Evolutionary conservation across 35 echinoderm and acorn worm genomes (phyloP).

Genomic region (Heliocidaris erythrogramma): DNA sequence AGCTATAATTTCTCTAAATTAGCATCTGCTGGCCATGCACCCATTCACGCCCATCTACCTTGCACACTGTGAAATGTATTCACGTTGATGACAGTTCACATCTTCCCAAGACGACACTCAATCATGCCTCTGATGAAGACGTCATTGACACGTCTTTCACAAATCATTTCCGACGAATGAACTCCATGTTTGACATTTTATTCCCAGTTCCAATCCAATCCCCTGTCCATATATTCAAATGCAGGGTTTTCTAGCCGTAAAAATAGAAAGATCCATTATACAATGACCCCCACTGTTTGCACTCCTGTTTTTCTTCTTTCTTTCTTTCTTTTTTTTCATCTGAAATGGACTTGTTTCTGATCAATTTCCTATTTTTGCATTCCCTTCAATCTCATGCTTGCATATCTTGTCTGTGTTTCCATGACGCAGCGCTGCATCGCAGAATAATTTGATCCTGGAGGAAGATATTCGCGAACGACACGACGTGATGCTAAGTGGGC

Average conservation of each 20-base stretch:
- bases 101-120: too few species aligned
- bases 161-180: too few species aligned
- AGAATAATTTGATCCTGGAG: constrained; percentile 26
- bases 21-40: too few species aligned
- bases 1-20: too few species aligned
- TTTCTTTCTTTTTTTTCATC: background rate
- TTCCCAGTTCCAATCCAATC: too few species aligned
- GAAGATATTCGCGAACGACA: constrained; percentile 10
- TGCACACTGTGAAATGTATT: too few species aligned
- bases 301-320: background rate
- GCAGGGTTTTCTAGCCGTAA: too few species aligned
- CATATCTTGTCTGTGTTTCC: background rate
- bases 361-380: background rate
- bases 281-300: background rate
- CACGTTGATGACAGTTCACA: too few species aligned
- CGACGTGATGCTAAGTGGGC: background rate
- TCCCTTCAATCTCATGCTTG: background rate
- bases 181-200: too few species aligned
- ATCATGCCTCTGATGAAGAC: background rate
- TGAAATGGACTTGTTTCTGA: background rate
- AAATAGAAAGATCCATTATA: background rate
- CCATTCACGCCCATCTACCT: too few species aligned
- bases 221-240: too few species aligned
- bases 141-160: background rate
- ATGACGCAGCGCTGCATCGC: background rate